Percentiles rank a stretch among this genome's conserved stretches.
Conservation (phyloP, 2,888 invertebrate species). For the Amblyteles armatorius region DNA sequence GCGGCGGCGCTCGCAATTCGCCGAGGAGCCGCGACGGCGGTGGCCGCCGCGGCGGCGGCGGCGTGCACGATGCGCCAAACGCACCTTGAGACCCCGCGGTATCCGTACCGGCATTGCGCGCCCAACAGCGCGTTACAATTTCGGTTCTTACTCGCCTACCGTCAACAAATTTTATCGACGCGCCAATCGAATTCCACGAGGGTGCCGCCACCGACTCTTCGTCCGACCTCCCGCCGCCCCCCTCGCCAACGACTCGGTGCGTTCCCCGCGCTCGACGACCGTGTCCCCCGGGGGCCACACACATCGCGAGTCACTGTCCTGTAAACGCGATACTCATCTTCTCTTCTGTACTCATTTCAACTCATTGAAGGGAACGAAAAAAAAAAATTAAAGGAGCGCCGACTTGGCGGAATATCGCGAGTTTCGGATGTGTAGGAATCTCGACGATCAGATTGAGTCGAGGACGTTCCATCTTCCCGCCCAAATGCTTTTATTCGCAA, state of each 20-base stretch:
- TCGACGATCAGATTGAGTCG: not conserved
- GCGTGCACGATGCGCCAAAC: constrained; percentile 38
- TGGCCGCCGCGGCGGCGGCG: constrained; percentile 43
- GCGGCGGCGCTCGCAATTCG: constrained; percentile 56
- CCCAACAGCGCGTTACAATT: constrained; percentile 77
- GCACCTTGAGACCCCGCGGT: constrained; percentile 18
- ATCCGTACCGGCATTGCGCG: constrained; percentile 60
- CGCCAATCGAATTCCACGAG: constrained; percentile 73
- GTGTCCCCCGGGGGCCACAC: constrained; percentile 61
- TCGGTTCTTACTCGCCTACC: constrained; percentile 76
- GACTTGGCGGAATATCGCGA: not conserved
- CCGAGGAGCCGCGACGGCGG: constrained; percentile 38
- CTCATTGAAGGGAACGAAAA: constrained; percentile 8
- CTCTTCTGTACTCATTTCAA: constrained; percentile 18
- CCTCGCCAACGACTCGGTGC: constrained; percentile 13
- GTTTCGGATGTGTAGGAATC: constrained; percentile 3
- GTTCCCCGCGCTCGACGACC: constrained; percentile 55
- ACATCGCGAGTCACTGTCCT: constrained; percentile 59
- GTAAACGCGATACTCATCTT: constrained; percentile 57
- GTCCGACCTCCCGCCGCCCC: constrained; percentile 10
- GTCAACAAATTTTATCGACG: constrained; percentile 80
- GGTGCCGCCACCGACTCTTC: constrained; percentile 52
- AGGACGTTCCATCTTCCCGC: not conserved
- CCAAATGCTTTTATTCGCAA: not conserved
- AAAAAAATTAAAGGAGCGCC: not conserved